Conservation (phyloP, 1,140 invertebrate species). For the Mycetomoellerius zeteki region DNA sequence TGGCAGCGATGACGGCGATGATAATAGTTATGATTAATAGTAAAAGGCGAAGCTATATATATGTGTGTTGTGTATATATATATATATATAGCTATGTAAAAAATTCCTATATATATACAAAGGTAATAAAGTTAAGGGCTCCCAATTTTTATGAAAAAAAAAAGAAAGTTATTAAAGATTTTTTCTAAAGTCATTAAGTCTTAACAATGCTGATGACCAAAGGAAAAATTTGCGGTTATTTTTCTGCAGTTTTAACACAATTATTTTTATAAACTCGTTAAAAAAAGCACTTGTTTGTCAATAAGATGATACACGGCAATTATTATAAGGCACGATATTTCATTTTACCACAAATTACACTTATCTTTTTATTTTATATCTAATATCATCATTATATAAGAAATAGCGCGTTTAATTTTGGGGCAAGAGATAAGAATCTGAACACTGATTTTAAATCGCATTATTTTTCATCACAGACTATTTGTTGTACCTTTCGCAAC, state of each 20-base stretch:
- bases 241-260: not conserved
- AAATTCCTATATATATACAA: constrained; percentile 82
- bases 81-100: constrained; percentile 81
- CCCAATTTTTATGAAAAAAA: constrained; percentile 83
- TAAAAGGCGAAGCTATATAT: constrained; percentile 80
- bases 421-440: not conserved
- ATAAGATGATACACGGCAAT: constrained; percentile 6
- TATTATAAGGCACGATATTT: constrained; percentile 20
- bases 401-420: constrained; percentile 35
- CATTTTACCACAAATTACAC: not conserved
- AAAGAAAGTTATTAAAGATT: constrained; percentile 54
- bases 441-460: constrained; percentile 10
- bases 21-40: constrained; percentile 70
- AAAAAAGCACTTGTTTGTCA: constrained; percentile 4
- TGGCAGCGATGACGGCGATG: constrained; percentile 61
- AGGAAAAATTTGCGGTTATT: not conserved
- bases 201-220: not conserved
- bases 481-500: not conserved
- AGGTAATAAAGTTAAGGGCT: constrained; percentile 84
- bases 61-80: constrained; percentile 62
- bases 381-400: not conserved
- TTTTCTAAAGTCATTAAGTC: constrained; percentile 47
- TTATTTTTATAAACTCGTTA: constrained; percentile 7
- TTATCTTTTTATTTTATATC: not conserved
- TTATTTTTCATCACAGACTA: constrained; percentile 23